These are phyloP conservation scores for Metacarcinus magister DNA, from an alignment of 2,888 invertebrate species.

Conservation along the genomic window DNA sequence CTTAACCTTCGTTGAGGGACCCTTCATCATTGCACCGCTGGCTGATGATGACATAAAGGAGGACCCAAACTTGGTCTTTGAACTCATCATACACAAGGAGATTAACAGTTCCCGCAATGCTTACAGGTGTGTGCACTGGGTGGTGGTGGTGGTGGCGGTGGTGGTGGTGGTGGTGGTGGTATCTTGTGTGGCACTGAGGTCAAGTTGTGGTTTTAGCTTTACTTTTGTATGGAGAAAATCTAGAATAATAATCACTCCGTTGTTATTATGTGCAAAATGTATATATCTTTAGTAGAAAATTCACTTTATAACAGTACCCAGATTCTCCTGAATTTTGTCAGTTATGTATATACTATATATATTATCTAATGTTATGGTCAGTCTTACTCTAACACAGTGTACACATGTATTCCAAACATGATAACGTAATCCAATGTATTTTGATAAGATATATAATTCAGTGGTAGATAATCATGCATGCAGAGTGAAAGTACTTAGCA, in stretches of 20 bases:
- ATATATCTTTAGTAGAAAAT: neutral
- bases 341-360: too few relatives aligned
- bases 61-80: slow-evolving; percentile 77
- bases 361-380: neutral
- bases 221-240: neutral
- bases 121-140: slow-evolving; percentile 73
- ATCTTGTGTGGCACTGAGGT: neutral
- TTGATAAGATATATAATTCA: neutral
- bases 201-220: neutral
- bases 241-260: neutral
- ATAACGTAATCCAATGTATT: neutral
- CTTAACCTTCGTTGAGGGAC: slow-evolving; percentile 73
- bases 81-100: slow-evolving; percentile 82
- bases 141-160: neutral
- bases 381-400: too few relatives aligned
- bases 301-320: too few relatives aligned
- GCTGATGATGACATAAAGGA: slow-evolving; percentile 72
- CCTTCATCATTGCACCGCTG: slow-evolving; percentile 77
- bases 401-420: too few relatives aligned
- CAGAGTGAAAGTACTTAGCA: neutral
- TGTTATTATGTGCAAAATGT: neutral
- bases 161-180: neutral
- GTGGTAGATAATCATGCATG: neutral
- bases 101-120: slow-evolving; percentile 80
- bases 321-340: too few relatives aligned